Conservation (phyloP, 2,888 invertebrate species). For the Acrocera orbiculus region DNA sequence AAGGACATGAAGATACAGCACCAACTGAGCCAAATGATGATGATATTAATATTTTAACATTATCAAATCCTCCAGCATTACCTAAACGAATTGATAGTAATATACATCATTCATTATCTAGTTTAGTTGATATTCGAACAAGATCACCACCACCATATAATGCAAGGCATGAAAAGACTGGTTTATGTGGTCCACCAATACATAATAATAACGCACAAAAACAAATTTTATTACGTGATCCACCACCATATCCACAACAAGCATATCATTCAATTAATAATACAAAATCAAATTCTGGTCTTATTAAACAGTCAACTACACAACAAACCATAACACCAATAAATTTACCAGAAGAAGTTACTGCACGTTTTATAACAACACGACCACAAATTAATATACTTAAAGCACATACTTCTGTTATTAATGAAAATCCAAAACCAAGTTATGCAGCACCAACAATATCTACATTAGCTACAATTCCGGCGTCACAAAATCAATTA, state of each 20-base stretch:
- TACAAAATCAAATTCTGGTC: constrained; percentile 25
- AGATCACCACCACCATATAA: constrained; percentile 53
- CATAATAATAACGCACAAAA: constrained; percentile 15
- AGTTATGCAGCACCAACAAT: constrained; percentile 36
- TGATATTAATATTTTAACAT: constrained; percentile 30
- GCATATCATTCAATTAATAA: constrained; percentile 17
- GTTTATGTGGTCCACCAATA: constrained; percentile 28
- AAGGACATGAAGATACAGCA: constrained; percentile 41
- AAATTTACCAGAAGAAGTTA: constrained; percentile 46
- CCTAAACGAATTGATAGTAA: constrained; percentile 51
- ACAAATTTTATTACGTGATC: constrained; percentile 34
- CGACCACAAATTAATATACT: constrained; percentile 58
- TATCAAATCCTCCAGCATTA: constrained; percentile 45
- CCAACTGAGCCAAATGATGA: constrained; percentile 36
- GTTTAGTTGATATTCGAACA: constrained; percentile 29
- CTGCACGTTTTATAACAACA: constrained; percentile 59
- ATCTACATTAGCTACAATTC: constrained; percentile 5
- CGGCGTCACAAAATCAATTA: constrained; percentile 11
- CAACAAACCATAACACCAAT: constrained; percentile 27
- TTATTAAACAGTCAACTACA: constrained; percentile 29
- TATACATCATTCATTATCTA: constrained; percentile 31
- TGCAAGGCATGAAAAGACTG: constrained; percentile 41
- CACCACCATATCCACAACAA: constrained; percentile 44
- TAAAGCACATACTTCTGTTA: constrained; percentile 56
- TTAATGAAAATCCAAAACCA: constrained; percentile 43